Base-by-base conservation (phyloP, 64 coral and sea anemone genomes). In the Pocillopora verrucosa region DNA sequence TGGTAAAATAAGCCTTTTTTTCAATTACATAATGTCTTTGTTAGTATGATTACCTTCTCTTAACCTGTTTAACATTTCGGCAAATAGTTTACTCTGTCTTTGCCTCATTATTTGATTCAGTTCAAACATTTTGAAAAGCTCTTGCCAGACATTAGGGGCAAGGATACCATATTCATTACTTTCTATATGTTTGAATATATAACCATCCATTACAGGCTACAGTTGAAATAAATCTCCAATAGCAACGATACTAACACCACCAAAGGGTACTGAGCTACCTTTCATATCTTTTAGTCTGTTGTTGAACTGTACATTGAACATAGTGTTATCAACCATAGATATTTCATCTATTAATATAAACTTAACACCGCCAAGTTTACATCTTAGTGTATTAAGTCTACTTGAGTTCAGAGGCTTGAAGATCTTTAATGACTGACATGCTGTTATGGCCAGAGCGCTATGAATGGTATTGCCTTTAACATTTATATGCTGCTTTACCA, bases 151-250 rank as follows among this genome's bases (percentile, higher is more conserved):
- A 2, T 45, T 81, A 16, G 79, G 79, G 59, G 36, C 38, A 78
- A 58, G 76, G 2, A 63, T 13, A 17, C 61, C 16, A 63, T 63
- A 63, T 63, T 63, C 61, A 15, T n/a, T 16, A 58, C 16, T 16
- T 0, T 16, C 79, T 20, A 89, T 45, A 78, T 77, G 22, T 89
- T 89, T 72, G 64, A 89, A 89, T 67, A 88, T 45, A 78, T 64
- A 89, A 60, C 74, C 76, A 78, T 79, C 87, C 59, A 89, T 51
- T 19, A 89, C 58, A 24, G 74, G 87, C 78, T 89, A 59, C 38
- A 89, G 76, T 63, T 89, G 87, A 77, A 89, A 89, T 41, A 80
- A 56, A 58, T 80, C 58, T 15, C 87, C 87, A 89, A 89, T 89
- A 16, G 87, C 87, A 89, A 89, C 62, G 16, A 89, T 89, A 77